Base-by-base conservation (phyloP, 2,797 vertebrate genomes). In the Anguilla megastoma region DNA sequence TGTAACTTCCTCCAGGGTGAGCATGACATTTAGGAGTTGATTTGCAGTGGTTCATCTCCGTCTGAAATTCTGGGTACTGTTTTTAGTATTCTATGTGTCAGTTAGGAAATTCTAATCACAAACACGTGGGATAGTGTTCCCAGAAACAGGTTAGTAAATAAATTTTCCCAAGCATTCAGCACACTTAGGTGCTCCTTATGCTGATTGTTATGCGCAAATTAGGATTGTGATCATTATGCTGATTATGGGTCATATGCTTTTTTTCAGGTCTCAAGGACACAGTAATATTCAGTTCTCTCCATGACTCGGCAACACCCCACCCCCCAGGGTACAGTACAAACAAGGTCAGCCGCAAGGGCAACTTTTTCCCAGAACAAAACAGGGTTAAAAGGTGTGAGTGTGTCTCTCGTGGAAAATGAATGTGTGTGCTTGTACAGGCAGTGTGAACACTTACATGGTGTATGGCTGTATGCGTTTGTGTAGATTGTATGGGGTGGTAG, bases 321-420 rank as follows among this genome's bases (percentile, higher is more conserved):
- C 98, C 97, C 0, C 84, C 96, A 30, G 98, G 98, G 79, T 97
- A 98, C 90, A 96, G 96, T 33, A 99, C 97, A 9, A 99, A 97
- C 93, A 99, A 99, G 98, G 98, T 99, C 92, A 87, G 95, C 86
- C 18, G 50, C 69, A 10, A 63, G 74, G 27, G 18, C 21, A 16
- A 27, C 4, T 45, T 24, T 36, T 48, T n/a, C 80, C 89, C 69
- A 74, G 50, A 76, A 45, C 41, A 27, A 33, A 52, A 63, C 10
- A 14, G 56, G 48, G 58, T 3, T 0, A 82, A 30, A 90, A 60
- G 50, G 79, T 69, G 30, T 58, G 30, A 74, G 18, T 80, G 2
- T 71, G 76, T 2, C 2, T 82, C 2, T 60, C 33, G 18, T 56
- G 54, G 12, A 82, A 16, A 45, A 36, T 58, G 48, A 33, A 16